Conservation (phyloP, 2,888 invertebrate genomes). For the Sialis fuliginosa region DNA sequence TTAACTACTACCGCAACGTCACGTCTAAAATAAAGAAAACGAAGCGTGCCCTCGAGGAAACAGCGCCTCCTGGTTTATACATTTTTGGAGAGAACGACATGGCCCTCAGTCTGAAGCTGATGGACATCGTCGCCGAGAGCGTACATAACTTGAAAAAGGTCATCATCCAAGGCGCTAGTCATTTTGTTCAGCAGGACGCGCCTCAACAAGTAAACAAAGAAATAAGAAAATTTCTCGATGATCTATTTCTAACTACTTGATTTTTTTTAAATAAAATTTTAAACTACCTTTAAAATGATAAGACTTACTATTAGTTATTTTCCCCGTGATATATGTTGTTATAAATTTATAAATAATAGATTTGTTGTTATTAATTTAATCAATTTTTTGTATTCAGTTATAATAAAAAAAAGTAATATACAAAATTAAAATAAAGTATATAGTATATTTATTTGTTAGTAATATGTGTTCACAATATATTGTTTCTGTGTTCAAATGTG, state of each 20-base stretch:
- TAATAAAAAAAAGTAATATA: too few relatives aligned
- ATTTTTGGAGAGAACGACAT: constrained; percentile 29
- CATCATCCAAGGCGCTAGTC: constrained; percentile 27
- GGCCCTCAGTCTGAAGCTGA: constrained; percentile 19
- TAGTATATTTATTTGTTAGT: too few relatives aligned
- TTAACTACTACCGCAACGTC: constrained; percentile 39
- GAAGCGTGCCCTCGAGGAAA: constrained; percentile 15
- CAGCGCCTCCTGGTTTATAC: constrained; percentile 26
- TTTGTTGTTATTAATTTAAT: too few relatives aligned
- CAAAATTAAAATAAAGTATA: too few relatives aligned
- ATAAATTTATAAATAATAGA: too few relatives aligned
- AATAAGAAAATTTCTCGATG: constrained; percentile 27
- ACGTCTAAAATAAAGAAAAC: constrained; percentile 13
- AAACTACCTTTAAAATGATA: too few relatives aligned
- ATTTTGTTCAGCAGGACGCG: constrained; percentile 37
- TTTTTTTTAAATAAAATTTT: not conserved
- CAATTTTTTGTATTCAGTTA: too few relatives aligned
- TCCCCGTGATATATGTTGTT: too few relatives aligned
- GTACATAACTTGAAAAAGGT: constrained; percentile 27
- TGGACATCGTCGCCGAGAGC: constrained; percentile 23
- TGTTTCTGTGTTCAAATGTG: too few relatives aligned
- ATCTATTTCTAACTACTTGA: constrained; percentile 1
- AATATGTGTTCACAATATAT: too few relatives aligned
- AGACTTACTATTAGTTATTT: too few relatives aligned
- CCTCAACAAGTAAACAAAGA: constrained; percentile 31